Base-by-base conservation (phyloP, 2,113 vertebrate genomes). In the Dipodomys merriami region DNA sequence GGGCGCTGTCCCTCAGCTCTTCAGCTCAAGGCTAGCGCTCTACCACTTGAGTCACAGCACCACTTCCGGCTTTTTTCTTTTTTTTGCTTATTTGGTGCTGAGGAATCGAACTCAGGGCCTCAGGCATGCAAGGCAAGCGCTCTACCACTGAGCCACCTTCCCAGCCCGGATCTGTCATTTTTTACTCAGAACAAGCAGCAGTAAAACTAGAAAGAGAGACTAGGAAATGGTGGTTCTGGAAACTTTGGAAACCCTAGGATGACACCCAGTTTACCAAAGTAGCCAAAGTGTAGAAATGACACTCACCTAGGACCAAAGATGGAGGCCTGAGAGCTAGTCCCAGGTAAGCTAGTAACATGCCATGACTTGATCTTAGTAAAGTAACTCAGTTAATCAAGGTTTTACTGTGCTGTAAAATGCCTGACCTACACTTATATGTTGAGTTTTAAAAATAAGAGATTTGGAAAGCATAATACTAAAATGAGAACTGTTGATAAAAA, bases 381-480 rank as follows among this genome's bases (percentile, higher is more conserved):
- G 60, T 57, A 71, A 76, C 11, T 76, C 67, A 94, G n/a, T 88
- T 94, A 95, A 78, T 18, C 25, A 80, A 88, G 68, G 3, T 94
- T 83, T 83, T 79, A 53, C 35, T 76, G 35, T 76, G 3, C n/a
- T 65, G 2, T 60, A 87, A 90, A 72, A 95, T 74, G 12, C 29
- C 65, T 83, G 12, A 76, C 44, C 11, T 62, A 65, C 15, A 57
- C 39, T 90, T 86, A 30, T 7, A 74, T 80, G 22, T 33, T 72
- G 74, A 90, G 13, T 19, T 39, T 93, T 82, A 88, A 88, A 92
- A 95, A 93, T 2, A 71, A 83, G 23, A 88, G 2, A 22, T 71
- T 92, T 82, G 1, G 91, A 94, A 93, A 35, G 39, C 39, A 39
- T 39, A 39, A 39, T 39, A 18, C 57, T 6, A 35, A 39, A 39